Evolutionary conservation across 2,113 vertebrate genomes (phyloP).

Genomic region (Deroptyus accipitrinus): DNA sequence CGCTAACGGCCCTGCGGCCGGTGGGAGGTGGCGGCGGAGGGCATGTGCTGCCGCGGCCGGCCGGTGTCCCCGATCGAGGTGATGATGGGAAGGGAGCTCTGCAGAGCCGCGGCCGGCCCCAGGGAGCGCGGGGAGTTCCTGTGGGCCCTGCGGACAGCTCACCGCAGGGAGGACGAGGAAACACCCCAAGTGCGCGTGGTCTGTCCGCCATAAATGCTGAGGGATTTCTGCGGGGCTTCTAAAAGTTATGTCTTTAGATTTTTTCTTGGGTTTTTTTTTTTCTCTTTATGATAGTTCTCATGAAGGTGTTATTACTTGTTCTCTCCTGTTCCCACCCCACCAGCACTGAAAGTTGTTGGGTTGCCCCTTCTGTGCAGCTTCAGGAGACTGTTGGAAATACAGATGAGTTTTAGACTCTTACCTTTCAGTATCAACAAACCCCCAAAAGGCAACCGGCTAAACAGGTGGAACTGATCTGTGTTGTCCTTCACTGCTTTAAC

Average conservation of each 20-base stretch:
- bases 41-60: not conserved
- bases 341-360: not conserved
- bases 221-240: not conserved
- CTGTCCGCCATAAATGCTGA: not conserved
- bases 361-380: not conserved
- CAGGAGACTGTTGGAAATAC: not conserved
- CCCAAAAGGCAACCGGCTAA: not conserved
- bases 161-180: not conserved
- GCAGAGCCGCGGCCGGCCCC: not conserved
- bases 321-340: not conserved
- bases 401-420: not conserved
- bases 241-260: not conserved
- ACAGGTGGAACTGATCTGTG: not conserved
- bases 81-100: fast-evolving
- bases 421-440: not conserved
- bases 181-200: fast-evolving
- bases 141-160: not conserved
- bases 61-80: no score
- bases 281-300: not conserved
- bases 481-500: not conserved
- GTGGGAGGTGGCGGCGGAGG: not conserved
- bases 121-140: no score
- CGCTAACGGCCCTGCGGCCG: not conserved
- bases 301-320: not conserved
- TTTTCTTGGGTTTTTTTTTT: not conserved